Percentiles rank a stretch among this genome's conserved stretches.
phyloP scores from a whole-genome alignment of 2,797 vertebrate genomes.

The Brachyalestes nurse region DNA sequence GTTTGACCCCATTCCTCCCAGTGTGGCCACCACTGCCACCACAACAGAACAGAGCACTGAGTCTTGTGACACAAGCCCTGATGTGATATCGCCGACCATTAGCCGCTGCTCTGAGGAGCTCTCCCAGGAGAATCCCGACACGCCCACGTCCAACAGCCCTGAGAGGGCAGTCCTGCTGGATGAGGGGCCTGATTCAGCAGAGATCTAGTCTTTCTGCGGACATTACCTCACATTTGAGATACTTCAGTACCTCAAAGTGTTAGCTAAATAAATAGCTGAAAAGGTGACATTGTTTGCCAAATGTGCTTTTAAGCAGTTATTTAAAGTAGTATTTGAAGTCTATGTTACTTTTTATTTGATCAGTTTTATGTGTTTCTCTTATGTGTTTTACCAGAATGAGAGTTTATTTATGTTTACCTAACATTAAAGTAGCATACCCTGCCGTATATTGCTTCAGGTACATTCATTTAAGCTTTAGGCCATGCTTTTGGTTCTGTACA shows the following conservation, averaged over 20 bases:
- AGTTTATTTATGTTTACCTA: constrained; percentile 9
- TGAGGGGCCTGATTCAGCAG: constrained; percentile 79
- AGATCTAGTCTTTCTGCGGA: constrained; percentile 37
- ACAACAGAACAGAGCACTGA: constrained; percentile 93
- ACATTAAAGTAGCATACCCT: constrained; percentile 9
- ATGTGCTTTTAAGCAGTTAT: constrained; percentile 23
- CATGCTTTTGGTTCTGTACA: not conserved
- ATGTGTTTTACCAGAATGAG: constrained; percentile 19
- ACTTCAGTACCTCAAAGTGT: not conserved
- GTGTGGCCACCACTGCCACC: constrained; percentile 82
- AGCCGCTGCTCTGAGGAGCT: constrained; percentile 94
- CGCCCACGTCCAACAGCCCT: constrained; percentile 80
- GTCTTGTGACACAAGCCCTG: constrained; percentile 94
- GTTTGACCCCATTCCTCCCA: constrained; percentile 84
- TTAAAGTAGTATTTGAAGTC: not conserved
- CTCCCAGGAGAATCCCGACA: constrained; percentile 81
- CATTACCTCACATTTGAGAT: not conserved
- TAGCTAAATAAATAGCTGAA: constrained; percentile 8
- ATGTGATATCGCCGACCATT: constrained; percentile 86
- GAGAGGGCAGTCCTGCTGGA: constrained; percentile 74
- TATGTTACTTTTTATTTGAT: not conserved
- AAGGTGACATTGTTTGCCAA: constrained; percentile 9
- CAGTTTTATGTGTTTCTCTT: constrained; percentile 1
- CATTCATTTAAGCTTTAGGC: constrained; percentile 2
- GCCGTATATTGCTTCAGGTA: not conserved